Evolutionary conservation across 2,113 vertebrate genomes (phyloP), one percentile per base, ranked within the genome.

Genomic region (Trichomycterus rosablanca): DNA sequence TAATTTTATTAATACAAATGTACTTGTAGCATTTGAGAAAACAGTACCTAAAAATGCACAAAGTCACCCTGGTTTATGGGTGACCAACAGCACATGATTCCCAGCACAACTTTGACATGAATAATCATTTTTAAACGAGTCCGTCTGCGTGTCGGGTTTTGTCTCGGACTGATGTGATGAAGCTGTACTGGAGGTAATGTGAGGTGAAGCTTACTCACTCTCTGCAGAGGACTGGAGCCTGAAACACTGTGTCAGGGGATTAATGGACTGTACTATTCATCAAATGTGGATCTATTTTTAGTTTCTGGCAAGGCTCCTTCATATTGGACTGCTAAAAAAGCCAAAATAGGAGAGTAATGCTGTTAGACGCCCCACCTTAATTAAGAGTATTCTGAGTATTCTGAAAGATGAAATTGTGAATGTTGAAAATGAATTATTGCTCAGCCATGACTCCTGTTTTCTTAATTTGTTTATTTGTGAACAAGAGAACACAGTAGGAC

Each of bases 241-340:
- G 48, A 55, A 56, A 59, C 48, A 15, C 51, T 49, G 4, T 45
- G 18, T 39, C 26, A 19, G 48, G 30, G 73, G 66, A 84, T 78
- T 78, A 81, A 84, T 76, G 52, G 64, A 72, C 70, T 50, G 42
- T 56, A 58, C 42, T 39, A 72, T 79, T 70, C 67, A 78, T 76
- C 35, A 77, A 73, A 75, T 24, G 45, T 8, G 59, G 18, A 53
- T 73, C 63, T 73, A 70, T 81, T 80, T 68, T 40, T 60, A 62
- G 54, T 39, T 56, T 46, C 28, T 56, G 42, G 49, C 18, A 61
- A 51, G 53, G 45, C 59, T 51, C 45, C 54, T 57, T n/a, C n/a
- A 35, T 24, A 39, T 64, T 48, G 49, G 39, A 65, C 50, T 23
- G n/a, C 32, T 70, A 49, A 70, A 57, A 50, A 39, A 51, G 44